A percentile compares a stretch with the other conserved stretches of the same genome.
These are phyloP conservation scores for Drosophila ohnishii DNA, from an alignment of 1,140 invertebrate species.

Conservation along the genomic window DNA sequence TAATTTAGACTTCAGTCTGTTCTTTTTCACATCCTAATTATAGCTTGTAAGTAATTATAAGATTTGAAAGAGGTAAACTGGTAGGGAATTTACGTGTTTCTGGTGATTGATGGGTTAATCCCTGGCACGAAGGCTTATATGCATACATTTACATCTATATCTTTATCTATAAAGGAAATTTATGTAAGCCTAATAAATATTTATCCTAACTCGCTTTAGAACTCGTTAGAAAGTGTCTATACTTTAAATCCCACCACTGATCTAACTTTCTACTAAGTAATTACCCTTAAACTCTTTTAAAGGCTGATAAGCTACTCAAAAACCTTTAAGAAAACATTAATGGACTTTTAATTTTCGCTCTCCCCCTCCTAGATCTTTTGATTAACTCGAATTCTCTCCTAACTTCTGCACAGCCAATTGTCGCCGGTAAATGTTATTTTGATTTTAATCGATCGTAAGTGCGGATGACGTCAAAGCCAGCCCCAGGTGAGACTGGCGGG, in stretches of 20 bases:
- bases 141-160: neutral
- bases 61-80: neutral
- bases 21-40: neutral
- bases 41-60: neutral
- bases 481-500: constrained; percentile 1
- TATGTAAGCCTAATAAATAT: neutral
- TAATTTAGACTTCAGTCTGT: neutral
- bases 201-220: neutral
- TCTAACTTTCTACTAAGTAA: neutral
- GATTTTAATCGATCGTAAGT: constrained; percentile 69
- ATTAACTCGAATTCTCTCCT: constrained; percentile 9
- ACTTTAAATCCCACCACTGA: neutral
- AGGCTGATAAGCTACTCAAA: neutral
- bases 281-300: neutral
- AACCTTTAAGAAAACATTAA: constrained; percentile 5
- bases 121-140: neutral
- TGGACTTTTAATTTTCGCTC: constrained; percentile 15
- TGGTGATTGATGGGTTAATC: neutral
- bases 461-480: constrained; percentile 49
- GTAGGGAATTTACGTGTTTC: neutral
- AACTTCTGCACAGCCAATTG: constrained; percentile 28
- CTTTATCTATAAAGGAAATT: no score
- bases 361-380: constrained; percentile 10
- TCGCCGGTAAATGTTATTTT: constrained; percentile 53
- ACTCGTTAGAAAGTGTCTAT: neutral